A percentile compares a stretch with the other conserved stretches of the same genome.
phyloP scores from a whole-genome alignment of 2,888 invertebrate genomes.

The Bedellia somnulentella region DNA sequence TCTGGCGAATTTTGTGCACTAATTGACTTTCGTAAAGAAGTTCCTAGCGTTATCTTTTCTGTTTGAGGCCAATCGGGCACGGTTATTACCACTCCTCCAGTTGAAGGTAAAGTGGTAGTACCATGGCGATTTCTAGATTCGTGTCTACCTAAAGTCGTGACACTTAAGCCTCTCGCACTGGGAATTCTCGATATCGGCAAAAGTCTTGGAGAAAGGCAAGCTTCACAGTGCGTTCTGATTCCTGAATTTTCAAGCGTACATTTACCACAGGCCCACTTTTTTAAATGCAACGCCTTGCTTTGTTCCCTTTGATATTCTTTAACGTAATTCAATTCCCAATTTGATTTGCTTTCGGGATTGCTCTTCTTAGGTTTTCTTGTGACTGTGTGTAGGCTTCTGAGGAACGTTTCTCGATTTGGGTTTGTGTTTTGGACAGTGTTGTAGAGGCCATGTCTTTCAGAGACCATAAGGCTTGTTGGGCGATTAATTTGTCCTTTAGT shows the following conservation, averaged over 20 bases:
- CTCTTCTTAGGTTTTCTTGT: conserved; percentile 48
- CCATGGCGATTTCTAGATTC: conserved; percentile 38
- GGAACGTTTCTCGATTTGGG: conserved; percentile 36
- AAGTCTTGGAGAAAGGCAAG: conserved; percentile 71
- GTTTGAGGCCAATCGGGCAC: conserved; percentile 65
- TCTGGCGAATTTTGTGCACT: conserved; percentile 50
- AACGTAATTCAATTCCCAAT: conserved; percentile 51
- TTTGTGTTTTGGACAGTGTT: conserved; percentile 20
- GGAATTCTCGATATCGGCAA: conserved; percentile 34
- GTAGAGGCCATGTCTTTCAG: conserved; percentile 42
- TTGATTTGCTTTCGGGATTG: conserved; percentile 39
- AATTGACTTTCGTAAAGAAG: conserved; percentile 35
- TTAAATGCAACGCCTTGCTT: conserved; percentile 37
- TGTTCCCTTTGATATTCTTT: conserved; percentile 50
- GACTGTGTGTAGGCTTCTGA: conserved; percentile 45
- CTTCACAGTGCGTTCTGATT: conserved; percentile 69
- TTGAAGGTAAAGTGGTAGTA: conserved; percentile 41
- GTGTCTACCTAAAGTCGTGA: conserved; percentile 46
- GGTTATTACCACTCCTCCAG: conserved; percentile 64
- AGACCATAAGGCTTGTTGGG: conserved; percentile 63
- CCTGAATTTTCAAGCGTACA: conserved; percentile 76
- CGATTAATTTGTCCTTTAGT: conserved; percentile 45
- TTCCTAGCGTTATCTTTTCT: conserved; percentile 25
- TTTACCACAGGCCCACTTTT: conserved; percentile 71
- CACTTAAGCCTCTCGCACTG: conserved; percentile 42